Percentiles rank a stretch among this genome's conserved stretches.
Conservation (phyloP, 1,140 invertebrate genomes). For the Manduca sexta region DNA sequence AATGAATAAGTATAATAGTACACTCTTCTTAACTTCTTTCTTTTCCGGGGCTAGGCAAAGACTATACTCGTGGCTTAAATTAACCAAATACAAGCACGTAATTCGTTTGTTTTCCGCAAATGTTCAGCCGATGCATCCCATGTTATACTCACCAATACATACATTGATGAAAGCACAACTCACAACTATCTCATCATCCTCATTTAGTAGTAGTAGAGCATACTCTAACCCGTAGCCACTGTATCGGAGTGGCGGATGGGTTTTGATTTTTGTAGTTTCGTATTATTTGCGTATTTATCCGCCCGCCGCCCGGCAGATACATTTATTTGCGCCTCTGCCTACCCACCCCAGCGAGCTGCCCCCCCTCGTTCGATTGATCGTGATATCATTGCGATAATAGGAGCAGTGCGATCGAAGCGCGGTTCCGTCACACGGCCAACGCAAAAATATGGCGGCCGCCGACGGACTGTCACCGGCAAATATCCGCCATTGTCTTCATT, state of each 20-base stretch:
- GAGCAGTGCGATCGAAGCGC: conserved; percentile 51
- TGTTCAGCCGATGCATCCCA: too few relatives aligned
- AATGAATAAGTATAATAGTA: too few relatives aligned
- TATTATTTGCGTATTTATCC: conserved; percentile 73
- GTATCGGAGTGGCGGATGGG: conserved; percentile 67
- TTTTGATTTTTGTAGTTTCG: conserved; percentile 74
- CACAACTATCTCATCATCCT: too few relatives aligned
- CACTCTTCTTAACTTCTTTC: too few relatives aligned
- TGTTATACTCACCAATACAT: too few relatives aligned
- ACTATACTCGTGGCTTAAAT: too few relatives aligned
- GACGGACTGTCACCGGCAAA: conserved; percentile 14
- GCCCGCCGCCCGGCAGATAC: conserved; percentile 66
- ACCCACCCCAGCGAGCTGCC: conserved; percentile 10
- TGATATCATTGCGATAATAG: conserved; percentile 72
- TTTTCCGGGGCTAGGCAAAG: too few relatives aligned
- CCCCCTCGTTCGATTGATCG: conserved; percentile 65
- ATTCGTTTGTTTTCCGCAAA: too few relatives aligned
- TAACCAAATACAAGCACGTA: too few relatives aligned
- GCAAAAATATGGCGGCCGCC: conserved; percentile 49
- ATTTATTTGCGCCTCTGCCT: conserved; percentile 58
- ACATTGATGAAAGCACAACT: too few relatives aligned
- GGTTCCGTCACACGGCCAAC: conserved; percentile 44
- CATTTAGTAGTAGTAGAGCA: conserved; percentile 36
- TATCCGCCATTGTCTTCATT: conserved; percentile 3
- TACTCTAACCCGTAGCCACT: conserved; percentile 14